Evolutionary conservation across 2,888 invertebrate species (phyloP), one percentile per base, ranked within the genome.

Genomic region (Erynnis tages): DNA sequence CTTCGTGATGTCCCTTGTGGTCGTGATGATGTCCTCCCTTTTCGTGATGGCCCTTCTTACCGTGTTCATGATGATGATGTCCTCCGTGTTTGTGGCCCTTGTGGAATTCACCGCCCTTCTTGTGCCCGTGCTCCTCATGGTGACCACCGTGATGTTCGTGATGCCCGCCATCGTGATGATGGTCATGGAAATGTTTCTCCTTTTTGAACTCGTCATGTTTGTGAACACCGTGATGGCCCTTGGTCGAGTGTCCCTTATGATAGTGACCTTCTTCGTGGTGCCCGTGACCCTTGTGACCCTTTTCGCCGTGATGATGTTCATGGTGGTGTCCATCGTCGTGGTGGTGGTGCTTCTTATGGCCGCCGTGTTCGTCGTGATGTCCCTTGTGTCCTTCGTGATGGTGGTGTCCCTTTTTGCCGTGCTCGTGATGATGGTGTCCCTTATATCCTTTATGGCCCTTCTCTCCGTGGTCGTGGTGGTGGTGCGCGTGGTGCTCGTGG

Each of bases 151-250:
- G 94, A 64, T 94, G 94, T 71, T 94, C 94, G 73, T 96, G 94
- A 62, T 94, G 94, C 0, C 94, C 95, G 50, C 93, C 92, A 8
- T 34, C 32, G 7, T 16, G 16, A 16, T 34, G 32, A n/a, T 96
- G 93, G 66, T 96, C 95, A 75, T 93, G 95, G 92, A 95, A 96
- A 72, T 96, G 94, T 71, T 96, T 95, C 67, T 96, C 94, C 73
- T 96, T 96, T 76, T 95, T 95, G 82, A 92, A 95, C 81, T 96
- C 96, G 77, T 96, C 95, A 61, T 94, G 86, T 73, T 96, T 96
- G 81, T 96, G 95, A 2, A 96, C 92, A 63, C 95, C 94, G 70
- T 96, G 96, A 64, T 95, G 95, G 53, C 96, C 95, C 75, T 96
- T 95, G 59, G 95, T 96, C 63, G 93, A 94, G 80, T 96, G 95